Conservation (phyloP, 2,797 vertebrate genomes). For the Siniperca undulata region DNA sequence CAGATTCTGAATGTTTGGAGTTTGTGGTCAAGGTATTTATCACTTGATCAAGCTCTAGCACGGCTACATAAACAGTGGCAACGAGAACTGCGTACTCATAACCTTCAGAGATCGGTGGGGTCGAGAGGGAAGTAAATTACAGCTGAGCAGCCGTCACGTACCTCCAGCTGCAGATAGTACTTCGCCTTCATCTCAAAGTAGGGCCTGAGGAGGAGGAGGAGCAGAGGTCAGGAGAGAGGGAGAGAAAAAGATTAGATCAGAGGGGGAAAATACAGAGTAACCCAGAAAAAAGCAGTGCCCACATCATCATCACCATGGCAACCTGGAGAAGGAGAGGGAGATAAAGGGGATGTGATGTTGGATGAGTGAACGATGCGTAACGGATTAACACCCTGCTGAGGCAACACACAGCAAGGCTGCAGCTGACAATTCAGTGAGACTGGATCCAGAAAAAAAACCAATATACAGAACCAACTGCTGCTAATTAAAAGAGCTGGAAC, state of each 20-base stretch:
- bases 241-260: slow-evolving; percentile 56
- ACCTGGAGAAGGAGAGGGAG: slow-evolving; percentile 56
- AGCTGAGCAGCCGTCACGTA: slow-evolving; percentile 70
- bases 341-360: slow-evolving; percentile 47
- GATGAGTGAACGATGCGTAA: slow-evolving; percentile 51
- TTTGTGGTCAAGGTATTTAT: not conserved
- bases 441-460: not conserved
- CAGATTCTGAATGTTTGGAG: not conserved
- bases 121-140: not conserved
- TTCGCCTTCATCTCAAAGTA: slow-evolving; percentile 98
- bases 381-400: slow-evolving; percentile 59
- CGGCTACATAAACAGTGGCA: not conserved
- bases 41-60: not conserved
- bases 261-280: slow-evolving; percentile 44
- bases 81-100: not conserved
- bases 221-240: slow-evolving; percentile 3
- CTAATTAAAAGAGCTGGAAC: not conserved
- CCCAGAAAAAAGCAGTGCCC: slow-evolving; percentile 64
- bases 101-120: not conserved
- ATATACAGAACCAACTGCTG: not conserved
- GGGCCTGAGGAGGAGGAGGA: slow-evolving; percentile 85
- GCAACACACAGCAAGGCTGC: slow-evolving; percentile 26
- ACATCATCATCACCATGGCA: slow-evolving; percentile 71
- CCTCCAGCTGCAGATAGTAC: slow-evolving; percentile 97
- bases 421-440: not conserved